Evolutionary conservation across 2,888 invertebrate genomes (phyloP).

Genomic region (Ametastegia equiseti): DNA sequence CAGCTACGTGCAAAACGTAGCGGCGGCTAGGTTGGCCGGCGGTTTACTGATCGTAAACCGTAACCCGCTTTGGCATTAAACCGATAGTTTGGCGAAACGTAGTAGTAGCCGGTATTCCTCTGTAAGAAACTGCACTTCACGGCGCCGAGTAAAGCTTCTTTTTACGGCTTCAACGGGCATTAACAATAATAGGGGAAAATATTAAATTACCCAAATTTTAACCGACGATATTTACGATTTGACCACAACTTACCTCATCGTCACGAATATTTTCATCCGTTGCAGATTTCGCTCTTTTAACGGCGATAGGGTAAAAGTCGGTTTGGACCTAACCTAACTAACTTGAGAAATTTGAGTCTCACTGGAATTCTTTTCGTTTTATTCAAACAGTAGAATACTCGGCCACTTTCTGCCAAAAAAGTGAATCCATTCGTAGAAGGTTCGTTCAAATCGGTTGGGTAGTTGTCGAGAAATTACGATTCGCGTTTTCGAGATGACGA

Average conservation of each 20-base stretch:
- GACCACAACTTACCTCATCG: neutral
- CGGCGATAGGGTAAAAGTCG: too few species aligned
- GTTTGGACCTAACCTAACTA: too few species aligned
- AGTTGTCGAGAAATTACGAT: too few species aligned
- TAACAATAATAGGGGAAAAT: slow-evolving; percentile 13
- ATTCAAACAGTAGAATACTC: too few species aligned
- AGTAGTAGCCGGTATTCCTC: slow-evolving; percentile 7
- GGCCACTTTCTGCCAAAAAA: too few species aligned
- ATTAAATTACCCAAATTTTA: slow-evolving; percentile 14
- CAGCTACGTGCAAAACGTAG: neutral
- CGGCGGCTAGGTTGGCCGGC: neutral
- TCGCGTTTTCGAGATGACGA: too few species aligned
- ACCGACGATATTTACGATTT: neutral
- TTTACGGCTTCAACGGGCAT: neutral
- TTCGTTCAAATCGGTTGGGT: too few species aligned
- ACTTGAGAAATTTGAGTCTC: too few species aligned
- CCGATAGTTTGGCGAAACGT: slow-evolving; percentile 32
- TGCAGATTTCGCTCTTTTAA: too few species aligned
- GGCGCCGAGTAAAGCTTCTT: neutral
- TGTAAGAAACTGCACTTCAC: neutral
- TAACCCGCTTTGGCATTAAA: slow-evolving; percentile 34
- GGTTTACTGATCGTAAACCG: slow-evolving; percentile 39
- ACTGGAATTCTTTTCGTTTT: too few species aligned
- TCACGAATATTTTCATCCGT: neutral
- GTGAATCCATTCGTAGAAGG: too few species aligned